Percentiles rank a stretch among this genome's conserved stretches.
Conservation (phyloP, 2,888 invertebrate genomes). For the Catocala nupta region DNA sequence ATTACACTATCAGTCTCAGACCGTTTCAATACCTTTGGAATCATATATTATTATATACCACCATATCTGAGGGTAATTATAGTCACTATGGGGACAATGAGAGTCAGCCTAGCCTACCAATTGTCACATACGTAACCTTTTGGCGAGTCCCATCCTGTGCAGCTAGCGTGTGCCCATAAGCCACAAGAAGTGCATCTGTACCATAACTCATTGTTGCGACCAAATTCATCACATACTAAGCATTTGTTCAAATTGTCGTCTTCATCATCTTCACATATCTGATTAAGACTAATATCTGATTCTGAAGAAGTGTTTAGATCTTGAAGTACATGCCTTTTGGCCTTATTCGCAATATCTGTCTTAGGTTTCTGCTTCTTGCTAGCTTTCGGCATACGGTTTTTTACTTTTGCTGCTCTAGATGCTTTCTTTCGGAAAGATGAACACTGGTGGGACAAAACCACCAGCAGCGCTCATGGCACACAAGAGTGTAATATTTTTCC, state of each 20-base stretch:
- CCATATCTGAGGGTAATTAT: constrained; percentile 16
- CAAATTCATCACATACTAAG: too few species aligned
- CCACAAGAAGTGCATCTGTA: too few species aligned
- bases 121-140: too few species aligned
- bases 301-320: too few species aligned
- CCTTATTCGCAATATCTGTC: constrained; percentile 22
- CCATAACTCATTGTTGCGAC: too few species aligned
- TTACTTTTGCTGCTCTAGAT: constrained; percentile 24
- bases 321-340: constrained; percentile 30
- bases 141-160: too few species aligned
- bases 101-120: constrained; percentile 15
- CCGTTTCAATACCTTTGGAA: constrained; percentile 4
- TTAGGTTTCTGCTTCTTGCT: constrained; percentile 8
- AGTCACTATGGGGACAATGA: constrained; percentile 23
- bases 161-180: too few species aligned
- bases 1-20: too few species aligned
- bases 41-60: constrained; percentile 3
- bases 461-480: constrained; percentile 31
- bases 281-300: too few species aligned
- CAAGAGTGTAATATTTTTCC: constrained; percentile 18
- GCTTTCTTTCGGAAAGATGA: constrained; percentile 21
- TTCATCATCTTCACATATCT: too few species aligned
- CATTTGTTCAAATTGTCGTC: too few species aligned
- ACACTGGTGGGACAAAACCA: constrained; percentile 20
- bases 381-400: constrained; percentile 16